These are phyloP conservation scores for Pseudochirops corinnae DNA, from an alignment of 2,797 vertebrate species.

Conservation along the genomic window DNA sequence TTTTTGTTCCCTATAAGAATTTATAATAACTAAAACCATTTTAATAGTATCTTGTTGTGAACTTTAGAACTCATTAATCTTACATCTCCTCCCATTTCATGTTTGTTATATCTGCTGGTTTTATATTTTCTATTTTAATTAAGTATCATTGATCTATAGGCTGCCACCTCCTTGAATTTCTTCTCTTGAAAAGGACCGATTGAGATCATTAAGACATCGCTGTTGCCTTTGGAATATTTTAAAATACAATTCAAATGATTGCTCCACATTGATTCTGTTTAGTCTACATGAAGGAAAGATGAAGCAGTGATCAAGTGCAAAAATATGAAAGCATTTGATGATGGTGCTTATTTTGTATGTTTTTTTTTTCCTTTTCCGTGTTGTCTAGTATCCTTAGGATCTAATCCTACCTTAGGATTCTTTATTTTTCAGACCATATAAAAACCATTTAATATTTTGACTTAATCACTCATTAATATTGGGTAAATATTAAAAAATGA, in stretches of 20 bases:
- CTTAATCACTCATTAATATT: constrained; percentile 25
- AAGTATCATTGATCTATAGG: constrained; percentile 34
- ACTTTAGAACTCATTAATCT: constrained; percentile 60
- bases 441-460: constrained; percentile 10
- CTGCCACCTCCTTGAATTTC: constrained; percentile 58
- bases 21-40: constrained; percentile 39
- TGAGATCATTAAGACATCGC: constrained; percentile 73
- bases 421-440: neutral
- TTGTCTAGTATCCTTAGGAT: neutral
- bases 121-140: constrained; percentile 67
- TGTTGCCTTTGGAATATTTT: constrained; percentile 62
- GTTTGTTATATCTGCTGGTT: constrained; percentile 58
- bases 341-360: constrained; percentile 43
- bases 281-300: constrained; percentile 61
- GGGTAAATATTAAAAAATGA: constrained; percentile 1
- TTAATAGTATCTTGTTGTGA: constrained; percentile 61
- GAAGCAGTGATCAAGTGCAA: constrained; percentile 58
- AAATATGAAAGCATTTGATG: constrained; percentile 59
- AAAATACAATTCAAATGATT: constrained; percentile 67
- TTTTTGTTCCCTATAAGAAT: constrained; percentile 47
- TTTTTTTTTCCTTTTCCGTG: constrained; percentile 16
- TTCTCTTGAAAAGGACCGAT: constrained; percentile 67
- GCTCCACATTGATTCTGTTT: constrained; percentile 61
- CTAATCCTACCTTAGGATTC: neutral
- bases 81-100: constrained; percentile 5